A percentile compares a stretch with the other conserved stretches of the same genome.
Evolutionary conservation across 2,113 vertebrate genomes (phyloP).

Genomic region (Cyprinodon tularosa): DNA sequence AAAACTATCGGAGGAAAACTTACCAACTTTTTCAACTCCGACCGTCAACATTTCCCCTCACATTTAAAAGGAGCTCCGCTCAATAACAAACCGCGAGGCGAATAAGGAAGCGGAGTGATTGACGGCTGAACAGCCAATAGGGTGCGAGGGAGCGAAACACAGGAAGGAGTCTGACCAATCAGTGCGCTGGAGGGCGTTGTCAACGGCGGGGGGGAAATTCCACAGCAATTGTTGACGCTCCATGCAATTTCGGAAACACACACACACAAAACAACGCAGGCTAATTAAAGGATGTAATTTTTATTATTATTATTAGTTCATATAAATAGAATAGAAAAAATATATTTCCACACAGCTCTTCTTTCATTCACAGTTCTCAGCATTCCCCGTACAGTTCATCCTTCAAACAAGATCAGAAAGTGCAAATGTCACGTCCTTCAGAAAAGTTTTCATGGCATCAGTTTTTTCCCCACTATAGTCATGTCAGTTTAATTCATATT

Average conservation of each 20-base stretch:
- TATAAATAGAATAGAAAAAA: slow-evolving; percentile 68
- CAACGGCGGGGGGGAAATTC: slow-evolving; percentile 72
- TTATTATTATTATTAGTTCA: slow-evolving; percentile 38
- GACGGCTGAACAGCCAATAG: slow-evolving; percentile 63
- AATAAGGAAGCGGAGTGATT: slow-evolving; percentile 68
- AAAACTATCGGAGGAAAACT: slow-evolving; percentile 11
- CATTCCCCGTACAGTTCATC: slow-evolving; percentile 10
- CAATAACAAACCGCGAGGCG: slow-evolving; percentile 48
- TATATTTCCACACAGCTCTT: slow-evolving; percentile 8
- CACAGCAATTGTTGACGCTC: slow-evolving; percentile 20
- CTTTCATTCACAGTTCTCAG: slow-evolving; percentile 29
- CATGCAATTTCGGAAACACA: not conserved
- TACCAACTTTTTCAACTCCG: slow-evolving; percentile 41
- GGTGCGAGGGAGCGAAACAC: not conserved
- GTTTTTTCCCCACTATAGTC: not conserved
- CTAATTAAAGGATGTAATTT: not conserved
- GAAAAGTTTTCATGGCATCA: slow-evolving; percentile 6
- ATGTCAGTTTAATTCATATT: not conserved
- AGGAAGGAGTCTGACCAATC: slow-evolving; percentile 20
- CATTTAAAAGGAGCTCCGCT: slow-evolving; percentile 37
- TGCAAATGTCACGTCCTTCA: slow-evolving; percentile 41
- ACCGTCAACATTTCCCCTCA: slow-evolving; percentile 43
- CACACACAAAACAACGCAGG: not conserved
- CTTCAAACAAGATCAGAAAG: slow-evolving; percentile 32
- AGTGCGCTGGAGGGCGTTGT: slow-evolving; percentile 22